Evolutionary conservation across 35 echinoderm and acorn worm species (phyloP).

Genomic region (Heliocidaris tuberculata): DNA sequence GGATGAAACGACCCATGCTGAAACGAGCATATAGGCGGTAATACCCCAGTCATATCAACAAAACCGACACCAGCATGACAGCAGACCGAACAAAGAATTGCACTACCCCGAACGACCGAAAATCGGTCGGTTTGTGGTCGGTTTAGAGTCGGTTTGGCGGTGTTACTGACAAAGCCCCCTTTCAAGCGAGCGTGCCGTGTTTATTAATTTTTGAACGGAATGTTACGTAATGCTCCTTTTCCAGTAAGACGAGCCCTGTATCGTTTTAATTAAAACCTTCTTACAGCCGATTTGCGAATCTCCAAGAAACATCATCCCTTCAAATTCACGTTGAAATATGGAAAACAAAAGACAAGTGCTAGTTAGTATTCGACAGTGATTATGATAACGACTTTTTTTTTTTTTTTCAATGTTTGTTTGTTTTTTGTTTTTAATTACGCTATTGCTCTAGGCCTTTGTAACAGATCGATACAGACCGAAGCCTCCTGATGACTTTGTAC

Average conservation of each 20-base stretch:
- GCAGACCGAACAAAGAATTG: no score
- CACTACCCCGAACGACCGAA: no score
- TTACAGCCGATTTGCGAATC: not conserved
- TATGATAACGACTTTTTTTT: not conserved
- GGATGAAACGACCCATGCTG: no score
- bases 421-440: no score
- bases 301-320: not conserved
- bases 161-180: no score
- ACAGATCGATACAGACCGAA: not conserved
- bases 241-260: not conserved
- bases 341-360: not conserved
- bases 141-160: no score
- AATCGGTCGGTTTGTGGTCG: no score
- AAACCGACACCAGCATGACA: no score
- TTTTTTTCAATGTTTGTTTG: no score
- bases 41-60: no score
- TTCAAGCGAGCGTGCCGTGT: no score
- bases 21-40: no score
- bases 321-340: not conserved
- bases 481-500: not conserved
- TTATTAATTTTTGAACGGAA: not conserved
- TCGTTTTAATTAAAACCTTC: not conserved
- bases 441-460: not conserved
- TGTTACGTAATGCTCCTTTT: not conserved
- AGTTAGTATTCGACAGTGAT: not conserved